Percentiles rank a stretch among this genome's conserved stretches.
Conservation (phyloP, 1,140 invertebrate genomes). For the Zaprionus ghesquierei region DNA sequence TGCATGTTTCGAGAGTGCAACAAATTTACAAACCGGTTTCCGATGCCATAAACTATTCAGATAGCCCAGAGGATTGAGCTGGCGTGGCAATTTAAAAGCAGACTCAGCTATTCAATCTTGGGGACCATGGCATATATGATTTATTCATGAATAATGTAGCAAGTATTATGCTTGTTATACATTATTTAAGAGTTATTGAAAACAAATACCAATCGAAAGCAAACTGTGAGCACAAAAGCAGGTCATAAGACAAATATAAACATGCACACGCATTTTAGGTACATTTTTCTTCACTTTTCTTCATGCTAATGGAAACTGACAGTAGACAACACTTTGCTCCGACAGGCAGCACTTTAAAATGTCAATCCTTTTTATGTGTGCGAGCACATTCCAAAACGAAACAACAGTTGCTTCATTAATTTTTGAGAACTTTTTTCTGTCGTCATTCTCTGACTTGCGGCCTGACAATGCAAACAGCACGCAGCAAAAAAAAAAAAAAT, state of each 20-base stretch:
- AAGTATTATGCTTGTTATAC: not conserved
- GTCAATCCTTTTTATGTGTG: conserved; percentile 62
- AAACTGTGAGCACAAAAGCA: not conserved
- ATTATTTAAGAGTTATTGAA: not conserved
- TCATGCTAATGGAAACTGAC: conserved; percentile 35
- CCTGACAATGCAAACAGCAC: conserved; percentile 40
- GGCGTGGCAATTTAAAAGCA: not conserved
- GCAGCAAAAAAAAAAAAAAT: not conserved
- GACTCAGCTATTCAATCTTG: conserved; percentile 18
- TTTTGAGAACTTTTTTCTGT: conserved; percentile 51
- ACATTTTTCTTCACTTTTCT: not conserved
- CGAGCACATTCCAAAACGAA: conserved; percentile 48
- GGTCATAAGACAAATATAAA: not conserved
- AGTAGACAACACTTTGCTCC: conserved; percentile 19
- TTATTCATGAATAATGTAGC: not conserved
- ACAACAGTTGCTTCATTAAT: conserved; percentile 73
- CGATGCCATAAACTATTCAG: not conserved
- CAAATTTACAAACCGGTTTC: not conserved
- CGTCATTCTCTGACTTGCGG: conserved; percentile 41
- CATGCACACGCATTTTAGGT: not conserved
- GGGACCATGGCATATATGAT: not conserved
- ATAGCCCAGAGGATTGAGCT: not conserved
- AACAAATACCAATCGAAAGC: not conserved
- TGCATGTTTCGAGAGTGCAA: not conserved
- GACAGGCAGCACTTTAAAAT: conserved; percentile 51